These are phyloP conservation scores for Campopleginae sp. DNA, from an alignment of 2,888 invertebrate genomes.

Conservation along the genomic window DNA sequence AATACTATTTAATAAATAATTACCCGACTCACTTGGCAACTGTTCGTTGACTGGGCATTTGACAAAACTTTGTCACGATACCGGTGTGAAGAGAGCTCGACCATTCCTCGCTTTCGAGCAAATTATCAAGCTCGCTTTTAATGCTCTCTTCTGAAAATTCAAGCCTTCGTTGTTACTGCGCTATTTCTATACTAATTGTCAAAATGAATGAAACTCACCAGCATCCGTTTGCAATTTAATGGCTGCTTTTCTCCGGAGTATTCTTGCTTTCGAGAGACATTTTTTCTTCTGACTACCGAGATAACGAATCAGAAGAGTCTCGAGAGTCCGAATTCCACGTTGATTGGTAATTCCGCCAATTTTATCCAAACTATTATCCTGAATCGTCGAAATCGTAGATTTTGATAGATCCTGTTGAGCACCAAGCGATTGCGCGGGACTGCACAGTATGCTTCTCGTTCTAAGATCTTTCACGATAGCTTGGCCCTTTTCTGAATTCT, in stretches of 20 bases:
- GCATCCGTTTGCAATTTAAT: constrained; percentile 38
- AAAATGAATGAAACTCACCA: constrained; percentile 34
- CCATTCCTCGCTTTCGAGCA: constrained; percentile 75
- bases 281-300: constrained; percentile 18
- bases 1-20: background rate
- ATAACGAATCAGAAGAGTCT: constrained; percentile 47
- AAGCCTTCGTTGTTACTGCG: background rate
- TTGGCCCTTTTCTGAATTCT: background rate
- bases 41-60: constrained; percentile 68
- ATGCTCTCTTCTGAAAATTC: constrained; percentile 74
- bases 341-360: background rate
- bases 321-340: constrained; percentile 28
- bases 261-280: background rate
- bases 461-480: constrained; percentile 62
- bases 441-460: constrained; percentile 61
- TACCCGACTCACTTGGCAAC: constrained; percentile 75
- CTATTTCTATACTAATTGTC: background rate
- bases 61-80: constrained; percentile 71
- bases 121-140: constrained; percentile 70
- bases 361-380: background rate
- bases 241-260: constrained; percentile 23
- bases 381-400: background rate
- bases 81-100: constrained; percentile 70
- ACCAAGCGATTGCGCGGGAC: background rate
- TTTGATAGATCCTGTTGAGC: background rate